Conservation (phyloP, 2,888 invertebrate genomes). For the Lottia scabra region DNA sequence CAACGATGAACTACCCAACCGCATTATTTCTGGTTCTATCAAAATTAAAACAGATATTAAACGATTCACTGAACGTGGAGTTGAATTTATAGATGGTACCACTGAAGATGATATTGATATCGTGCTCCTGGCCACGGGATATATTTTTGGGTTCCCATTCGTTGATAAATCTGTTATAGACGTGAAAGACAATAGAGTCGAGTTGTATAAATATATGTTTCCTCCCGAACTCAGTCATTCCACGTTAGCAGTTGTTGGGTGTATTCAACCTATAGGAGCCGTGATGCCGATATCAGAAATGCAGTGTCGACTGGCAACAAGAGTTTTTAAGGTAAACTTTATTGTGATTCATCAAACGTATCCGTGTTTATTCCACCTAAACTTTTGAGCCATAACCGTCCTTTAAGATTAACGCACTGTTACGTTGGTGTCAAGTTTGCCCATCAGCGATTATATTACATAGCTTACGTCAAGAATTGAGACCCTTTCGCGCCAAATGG, state of each 20-base stretch:
- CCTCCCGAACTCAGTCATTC: constrained; percentile 60
- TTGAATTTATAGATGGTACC: constrained; percentile 61
- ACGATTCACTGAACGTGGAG: constrained; percentile 53
- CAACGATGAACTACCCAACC: constrained; percentile 69
- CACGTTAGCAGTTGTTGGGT: constrained; percentile 70
- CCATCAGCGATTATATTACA: too few relatives aligned
- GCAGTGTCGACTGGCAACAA: constrained; percentile 69
- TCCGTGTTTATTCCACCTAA: too few relatives aligned
- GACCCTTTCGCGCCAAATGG: too few relatives aligned
- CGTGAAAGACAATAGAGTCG: constrained; percentile 56
- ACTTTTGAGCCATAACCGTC: background rate
- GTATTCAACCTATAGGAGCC: constrained; percentile 70
- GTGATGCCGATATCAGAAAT: constrained; percentile 71
- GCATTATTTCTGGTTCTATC: constrained; percentile 64
- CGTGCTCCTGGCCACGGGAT: constrained; percentile 67
- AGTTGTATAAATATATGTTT: constrained; percentile 69
- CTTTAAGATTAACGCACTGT: too few relatives aligned
- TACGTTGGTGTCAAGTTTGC: too few relatives aligned
- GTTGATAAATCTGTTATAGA: constrained; percentile 58
- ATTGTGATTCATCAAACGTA: background rate
- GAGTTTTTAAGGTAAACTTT: constrained; percentile 63
- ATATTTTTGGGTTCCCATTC: constrained; percentile 69
- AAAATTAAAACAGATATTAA: constrained; percentile 61
- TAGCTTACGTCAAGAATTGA: too few relatives aligned
- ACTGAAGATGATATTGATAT: constrained; percentile 62